phyloP scores from a whole-genome alignment of 2,888 invertebrate species.

The Subacronicta megacephala region DNA sequence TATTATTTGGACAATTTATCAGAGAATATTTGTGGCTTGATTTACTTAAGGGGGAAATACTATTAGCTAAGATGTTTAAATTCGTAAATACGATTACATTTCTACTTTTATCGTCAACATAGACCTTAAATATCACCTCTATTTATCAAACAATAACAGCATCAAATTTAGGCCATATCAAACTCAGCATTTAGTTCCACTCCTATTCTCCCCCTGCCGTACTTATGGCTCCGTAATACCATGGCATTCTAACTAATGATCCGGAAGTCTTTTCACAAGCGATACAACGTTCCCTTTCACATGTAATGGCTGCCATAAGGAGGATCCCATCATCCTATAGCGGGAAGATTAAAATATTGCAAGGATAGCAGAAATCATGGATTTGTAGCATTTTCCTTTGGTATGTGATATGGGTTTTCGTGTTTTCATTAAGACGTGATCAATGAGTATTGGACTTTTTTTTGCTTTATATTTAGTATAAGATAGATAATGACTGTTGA shows the following conservation, averaged over 20 bases:
- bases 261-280: slow-evolving; percentile 52
- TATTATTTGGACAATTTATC: no score
- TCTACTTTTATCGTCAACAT: no score
- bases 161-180: not conserved
- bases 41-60: no score
- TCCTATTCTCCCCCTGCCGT: slow-evolving; percentile 5
- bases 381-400: not conserved
- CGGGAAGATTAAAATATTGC: slow-evolving; percentile 20
- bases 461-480: no score
- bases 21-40: no score
- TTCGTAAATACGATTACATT: no score
- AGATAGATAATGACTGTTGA: no score
- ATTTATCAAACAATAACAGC: not conserved
- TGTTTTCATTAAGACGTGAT: not conserved
- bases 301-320: slow-evolving; percentile 38
- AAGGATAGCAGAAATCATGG: slow-evolving; percentile 11
- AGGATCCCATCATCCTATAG: slow-evolving; percentile 16
- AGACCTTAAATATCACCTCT: not conserved
- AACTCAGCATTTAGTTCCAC: slow-evolving; percentile 7
- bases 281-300: slow-evolving; percentile 44
- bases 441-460: no score
- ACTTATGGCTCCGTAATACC: slow-evolving; percentile 11
- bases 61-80: no score
- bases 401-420: not conserved
- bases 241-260: slow-evolving; percentile 38